Evolutionary conservation across 1,140 invertebrate species (phyloP).

Genomic region (Ctenoplectra terminalis): DNA sequence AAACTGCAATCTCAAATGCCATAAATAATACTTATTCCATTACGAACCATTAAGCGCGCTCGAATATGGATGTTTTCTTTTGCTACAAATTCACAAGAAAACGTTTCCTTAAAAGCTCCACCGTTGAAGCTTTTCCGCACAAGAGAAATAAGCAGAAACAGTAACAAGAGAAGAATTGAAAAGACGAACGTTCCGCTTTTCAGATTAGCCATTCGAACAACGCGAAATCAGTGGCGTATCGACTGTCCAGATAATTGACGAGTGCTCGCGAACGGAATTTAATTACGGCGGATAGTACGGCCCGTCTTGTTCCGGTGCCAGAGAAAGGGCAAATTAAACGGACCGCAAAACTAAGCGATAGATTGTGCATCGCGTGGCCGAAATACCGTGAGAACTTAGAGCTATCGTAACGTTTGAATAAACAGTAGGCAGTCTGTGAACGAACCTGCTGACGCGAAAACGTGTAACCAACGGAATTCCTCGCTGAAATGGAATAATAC

Average conservation of each 20-base stretch:
- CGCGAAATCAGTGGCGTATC: slow-evolving; percentile 20
- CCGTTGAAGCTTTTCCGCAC: too few species aligned
- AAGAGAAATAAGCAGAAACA: not conserved
- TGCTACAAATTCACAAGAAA: too few species aligned
- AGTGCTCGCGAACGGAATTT: slow-evolving; percentile 26
- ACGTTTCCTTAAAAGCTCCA: too few species aligned
- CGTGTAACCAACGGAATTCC: not conserved
- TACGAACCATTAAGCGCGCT: too few species aligned
- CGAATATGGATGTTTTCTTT: too few species aligned
- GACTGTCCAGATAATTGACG: slow-evolving; percentile 23
- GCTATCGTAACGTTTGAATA: not conserved
- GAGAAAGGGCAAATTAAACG: slow-evolving; percentile 22
- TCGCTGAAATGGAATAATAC: slow-evolving; percentile 2
- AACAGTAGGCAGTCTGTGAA: not conserved
- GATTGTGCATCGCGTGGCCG: not conserved
- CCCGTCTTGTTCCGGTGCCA: not conserved
- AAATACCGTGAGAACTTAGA: not conserved
- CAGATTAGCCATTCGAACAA: not conserved
- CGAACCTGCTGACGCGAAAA: not conserved
- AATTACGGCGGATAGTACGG: not conserved
- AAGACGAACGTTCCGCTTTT: not conserved
- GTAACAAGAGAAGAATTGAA: not conserved
- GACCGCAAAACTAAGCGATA: slow-evolving; percentile 11
- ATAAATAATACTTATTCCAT: too few species aligned
- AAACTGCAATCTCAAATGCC: too few species aligned